Evolutionary conservation across 2,888 invertebrate species (phyloP).

Genomic region (Argyresthia albistria): DNA sequence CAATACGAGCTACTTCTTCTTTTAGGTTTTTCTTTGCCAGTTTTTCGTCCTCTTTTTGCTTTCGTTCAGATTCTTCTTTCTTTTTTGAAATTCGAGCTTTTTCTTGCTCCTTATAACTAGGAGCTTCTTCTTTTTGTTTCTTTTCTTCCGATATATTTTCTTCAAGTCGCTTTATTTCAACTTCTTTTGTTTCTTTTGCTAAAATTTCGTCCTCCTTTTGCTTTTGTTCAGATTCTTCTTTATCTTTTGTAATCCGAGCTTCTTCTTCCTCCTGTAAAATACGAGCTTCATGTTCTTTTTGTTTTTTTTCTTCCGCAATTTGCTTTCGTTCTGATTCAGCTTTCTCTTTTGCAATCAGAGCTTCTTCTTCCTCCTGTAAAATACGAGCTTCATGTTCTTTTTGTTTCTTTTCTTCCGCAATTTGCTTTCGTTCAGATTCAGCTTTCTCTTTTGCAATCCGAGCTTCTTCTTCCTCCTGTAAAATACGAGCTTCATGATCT

Average conservation of each 20-base stretch:
- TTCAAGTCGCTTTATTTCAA: no score
- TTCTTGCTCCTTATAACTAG: no score
- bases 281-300: conserved; percentile 4
- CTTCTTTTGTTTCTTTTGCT: conserved; percentile 12
- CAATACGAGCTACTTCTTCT: background rate
- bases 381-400: conserved; percentile 3
- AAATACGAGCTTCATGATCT: no score
- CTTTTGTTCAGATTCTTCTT: background rate
- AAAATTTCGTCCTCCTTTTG: conserved; percentile 2
- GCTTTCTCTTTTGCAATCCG: no score
- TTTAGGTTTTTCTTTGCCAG: background rate
- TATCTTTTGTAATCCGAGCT: background rate
- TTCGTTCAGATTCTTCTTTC: background rate
- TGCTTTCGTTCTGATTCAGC: conserved; percentile 3
- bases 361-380: conserved; percentile 10
- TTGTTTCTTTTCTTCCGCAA: background rate
- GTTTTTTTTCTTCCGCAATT: conserved; percentile 1
- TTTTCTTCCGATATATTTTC: background rate
- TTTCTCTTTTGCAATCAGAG: no score
- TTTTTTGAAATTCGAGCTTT: background rate
- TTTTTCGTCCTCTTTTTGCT: background rate
- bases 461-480: no score
- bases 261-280: no score
- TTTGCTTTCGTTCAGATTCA: no score
- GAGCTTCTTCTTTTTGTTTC: conserved; percentile 7